Evolutionary conservation across 2,888 invertebrate genomes (phyloP), one percentile per base, ranked within the genome.

Genomic region (Hoplodrina blanda): DNA sequence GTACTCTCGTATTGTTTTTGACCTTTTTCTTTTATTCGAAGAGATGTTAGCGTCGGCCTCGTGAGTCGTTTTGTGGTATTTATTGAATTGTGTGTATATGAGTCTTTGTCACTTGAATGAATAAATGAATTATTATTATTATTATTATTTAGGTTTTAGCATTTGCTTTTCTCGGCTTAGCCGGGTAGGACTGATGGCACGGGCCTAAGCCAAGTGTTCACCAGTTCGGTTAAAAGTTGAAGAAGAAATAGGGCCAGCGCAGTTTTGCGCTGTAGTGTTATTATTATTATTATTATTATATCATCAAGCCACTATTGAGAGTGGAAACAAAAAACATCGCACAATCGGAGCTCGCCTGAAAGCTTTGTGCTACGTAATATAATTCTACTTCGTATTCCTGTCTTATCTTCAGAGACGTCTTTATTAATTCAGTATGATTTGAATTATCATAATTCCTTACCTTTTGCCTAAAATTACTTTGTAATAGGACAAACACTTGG

Each of bases 341-440:
- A 50, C 76, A 64, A 72, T 73, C 71, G 57, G 55, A 54, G 64
- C 64, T 62, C 68, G 53, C 44, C 73, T 75, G 69, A 78, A 75
- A 78, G 76, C 84, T 82, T 83, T 75, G 73, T 83, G 71, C 73
- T 54, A 13, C 61, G 73, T 82, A 78, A 84, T 82, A 80, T 82
- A 79, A 80, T 79, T 82, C 73, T 69, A 68, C 65, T 76, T 75
- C 68, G 69, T 80, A 72, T 81, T 76, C 76, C 62, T 67, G 69
- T 73, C 73, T 71, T 69, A 75, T 85, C 73, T 76, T 75, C 67
- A 64, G 72, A 73, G 76, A 82, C 82, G 80, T 84, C 84, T 84
- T 82, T 83, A 86, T 87, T 87, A 85, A 87, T 87, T 86, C 85
- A 84, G 85, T 85, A 85, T 85, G 81, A 87, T 85, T 87, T 78